Evolutionary conservation across 2,888 invertebrate genomes (phyloP).

Genomic region (Neuroscelio doddi): DNA sequence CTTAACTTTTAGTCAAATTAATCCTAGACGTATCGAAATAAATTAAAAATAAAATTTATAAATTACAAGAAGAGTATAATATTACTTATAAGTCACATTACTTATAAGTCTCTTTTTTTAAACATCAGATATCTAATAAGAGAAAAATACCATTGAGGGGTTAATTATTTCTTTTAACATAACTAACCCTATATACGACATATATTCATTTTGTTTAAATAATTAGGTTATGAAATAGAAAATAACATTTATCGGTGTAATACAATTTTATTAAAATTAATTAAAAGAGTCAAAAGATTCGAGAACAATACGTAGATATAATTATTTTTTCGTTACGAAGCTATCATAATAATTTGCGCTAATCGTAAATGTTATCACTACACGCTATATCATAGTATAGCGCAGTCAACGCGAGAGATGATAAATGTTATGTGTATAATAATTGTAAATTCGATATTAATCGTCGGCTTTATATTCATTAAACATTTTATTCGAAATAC

Average conservation of each 20-base stretch:
- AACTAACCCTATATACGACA: too few species aligned
- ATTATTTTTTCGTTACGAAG: slow-evolving; percentile 25
- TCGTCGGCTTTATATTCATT: slow-evolving; percentile 35
- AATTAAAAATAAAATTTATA: too few species aligned
- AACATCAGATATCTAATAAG: too few species aligned
- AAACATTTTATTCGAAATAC: slow-evolving; percentile 14
- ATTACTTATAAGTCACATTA: too few species aligned
- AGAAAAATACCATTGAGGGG: too few species aligned
- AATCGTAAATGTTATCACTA: slow-evolving; percentile 10
- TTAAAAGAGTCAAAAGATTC: slow-evolving; percentile 58
- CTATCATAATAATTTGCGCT: slow-evolving; percentile 24
- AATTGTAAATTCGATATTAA: slow-evolving; percentile 33
- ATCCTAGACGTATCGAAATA: too few species aligned
- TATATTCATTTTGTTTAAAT: too few species aligned
- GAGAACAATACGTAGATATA: slow-evolving; percentile 25
- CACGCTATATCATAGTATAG: slow-evolving; percentile 19
- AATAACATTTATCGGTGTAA: slow-evolving; percentile 51
- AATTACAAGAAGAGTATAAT: too few species aligned
- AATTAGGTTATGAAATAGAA: slow-evolving; percentile 13
- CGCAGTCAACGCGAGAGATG: slow-evolving; percentile 15
- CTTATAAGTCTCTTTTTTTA: too few species aligned
- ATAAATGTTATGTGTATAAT: slow-evolving; percentile 21
- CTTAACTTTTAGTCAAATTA: too few species aligned
- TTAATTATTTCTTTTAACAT: too few species aligned
- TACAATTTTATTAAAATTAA: slow-evolving; percentile 68